Evolutionary conservation across 2,797 vertebrate species (phyloP), one percentile per base, ranked within the genome.

Genomic region (Chromobotia macracanthus): DNA sequence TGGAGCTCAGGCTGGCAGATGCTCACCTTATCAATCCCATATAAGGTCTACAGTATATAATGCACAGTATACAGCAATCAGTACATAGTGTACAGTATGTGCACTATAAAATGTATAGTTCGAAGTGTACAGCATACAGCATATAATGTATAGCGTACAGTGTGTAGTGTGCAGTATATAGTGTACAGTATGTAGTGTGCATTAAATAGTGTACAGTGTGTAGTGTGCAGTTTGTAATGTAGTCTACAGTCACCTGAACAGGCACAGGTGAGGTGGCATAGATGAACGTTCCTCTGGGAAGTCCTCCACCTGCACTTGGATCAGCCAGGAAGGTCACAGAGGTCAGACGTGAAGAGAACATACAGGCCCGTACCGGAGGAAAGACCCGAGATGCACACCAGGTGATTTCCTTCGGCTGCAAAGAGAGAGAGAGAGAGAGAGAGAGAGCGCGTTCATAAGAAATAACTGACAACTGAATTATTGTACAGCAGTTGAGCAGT

Each of bases 281-380:
- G 89, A 99, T 98, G 82, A 99, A 99, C 0, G 97, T 98, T 82
- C 98, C 98, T 48, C 97, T 92, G 44, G 98, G 98, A 51, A 99
- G 94, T 0, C 97, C 97, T 63, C 97, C 97, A 1, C 98, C 97
- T 5, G 97, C 97, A 0, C 97, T 99, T 51, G 97, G 97, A 88
- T 99, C 98, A 44, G 97, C 97, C 89, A 98, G 88, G 86, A 99
- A 99, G 69, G 96, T 99, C 87, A 99, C 98, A 0, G 97, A 96
- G 38, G 98, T 97, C 60, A 98, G 92, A 41, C 94, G 96, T 0
- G 96, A 96, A 0, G 97, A 99, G 89, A 99, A 99, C 96, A 99
- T 96, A 90, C 97, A 99, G 64, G 97, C 98, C 16, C 98, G 94
- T 6, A 99, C 97, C 0, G 97, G 98, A 19, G 98, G 98, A 67